These are phyloP conservation scores for Netelia melanura DNA, from an alignment of 2,888 invertebrate genomes.

Conservation along the genomic window DNA sequence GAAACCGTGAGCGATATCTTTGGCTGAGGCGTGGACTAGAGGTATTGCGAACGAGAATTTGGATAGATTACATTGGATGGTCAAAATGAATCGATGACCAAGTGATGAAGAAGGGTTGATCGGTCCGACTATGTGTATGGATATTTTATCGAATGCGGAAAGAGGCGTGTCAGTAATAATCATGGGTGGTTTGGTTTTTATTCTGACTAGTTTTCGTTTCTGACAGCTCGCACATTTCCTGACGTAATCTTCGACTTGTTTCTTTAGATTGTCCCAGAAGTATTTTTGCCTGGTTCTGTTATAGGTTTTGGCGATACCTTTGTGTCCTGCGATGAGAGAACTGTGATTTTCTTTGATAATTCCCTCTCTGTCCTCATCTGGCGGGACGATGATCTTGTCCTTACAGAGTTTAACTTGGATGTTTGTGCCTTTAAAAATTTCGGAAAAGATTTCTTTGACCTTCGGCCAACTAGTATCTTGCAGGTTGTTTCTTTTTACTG, in stretches of 20 bases:
- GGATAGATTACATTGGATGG: too few relatives aligned
- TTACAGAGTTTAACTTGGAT: not conserved
- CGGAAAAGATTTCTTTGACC: not conserved
- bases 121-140: constrained; percentile 72
- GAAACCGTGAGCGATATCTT: too few relatives aligned
- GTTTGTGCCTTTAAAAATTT: not conserved
- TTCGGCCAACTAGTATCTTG: not conserved
- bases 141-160: constrained; percentile 64
- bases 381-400: not conserved
- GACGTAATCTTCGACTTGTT: not conserved
- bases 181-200: too few relatives aligned
- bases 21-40: too few relatives aligned
- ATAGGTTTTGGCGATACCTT: too few relatives aligned
- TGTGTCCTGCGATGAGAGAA: too few relatives aligned
- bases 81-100: too few relatives aligned
- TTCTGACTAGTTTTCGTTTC: too few relatives aligned
- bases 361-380: not conserved
- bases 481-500: too few relatives aligned
- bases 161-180: constrained; percentile 11
- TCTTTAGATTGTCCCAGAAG: constrained; percentile 32
- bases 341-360: not conserved
- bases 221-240: too few relatives aligned
- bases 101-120: constrained; percentile 6
- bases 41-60: too few relatives aligned
- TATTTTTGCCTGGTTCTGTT: not conserved